Percentiles rank a stretch among this genome's conserved stretches.
Evolutionary conservation across 2,888 invertebrate genomes (phyloP).

Genomic region (Habrosyne pyritoides): DNA sequence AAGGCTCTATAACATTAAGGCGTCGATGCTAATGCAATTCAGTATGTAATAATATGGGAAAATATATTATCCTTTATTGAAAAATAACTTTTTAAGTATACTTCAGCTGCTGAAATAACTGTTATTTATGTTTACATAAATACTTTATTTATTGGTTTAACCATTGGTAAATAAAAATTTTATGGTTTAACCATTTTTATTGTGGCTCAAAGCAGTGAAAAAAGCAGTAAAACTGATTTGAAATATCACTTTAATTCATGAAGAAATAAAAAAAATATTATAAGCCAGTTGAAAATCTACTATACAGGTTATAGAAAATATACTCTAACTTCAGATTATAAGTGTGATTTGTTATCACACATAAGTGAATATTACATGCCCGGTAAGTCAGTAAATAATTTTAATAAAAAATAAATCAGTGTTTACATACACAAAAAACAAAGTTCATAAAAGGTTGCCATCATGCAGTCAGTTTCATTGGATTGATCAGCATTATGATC

Average conservation of each 20-base stretch:
- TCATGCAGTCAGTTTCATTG: neutral
- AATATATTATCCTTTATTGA: neutral
- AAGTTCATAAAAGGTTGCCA: neutral
- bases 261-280: neutral
- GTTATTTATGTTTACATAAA: neutral
- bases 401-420: neutral
- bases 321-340: neutral
- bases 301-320: neutral
- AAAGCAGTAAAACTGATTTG: constrained; percentile 10
- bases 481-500: too few relatives aligned
- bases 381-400: neutral
- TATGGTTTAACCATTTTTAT: constrained; percentile 13
- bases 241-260: neutral
- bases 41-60: neutral
- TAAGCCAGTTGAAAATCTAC: neutral
- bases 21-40: neutral
- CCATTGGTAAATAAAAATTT: constrained; percentile 7
- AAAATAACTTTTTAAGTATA: neutral
- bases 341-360: neutral
- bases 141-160: constrained; percentile 10
- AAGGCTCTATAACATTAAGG: neutral
- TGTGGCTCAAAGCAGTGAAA: constrained; percentile 8
- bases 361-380: neutral
- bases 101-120: neutral
- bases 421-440: too few relatives aligned